A percentile compares a stretch with the other conserved stretches of the same genome.
phyloP scores from a whole-genome alignment of 2,113 vertebrate species.

The Haemorhous mexicanus region DNA sequence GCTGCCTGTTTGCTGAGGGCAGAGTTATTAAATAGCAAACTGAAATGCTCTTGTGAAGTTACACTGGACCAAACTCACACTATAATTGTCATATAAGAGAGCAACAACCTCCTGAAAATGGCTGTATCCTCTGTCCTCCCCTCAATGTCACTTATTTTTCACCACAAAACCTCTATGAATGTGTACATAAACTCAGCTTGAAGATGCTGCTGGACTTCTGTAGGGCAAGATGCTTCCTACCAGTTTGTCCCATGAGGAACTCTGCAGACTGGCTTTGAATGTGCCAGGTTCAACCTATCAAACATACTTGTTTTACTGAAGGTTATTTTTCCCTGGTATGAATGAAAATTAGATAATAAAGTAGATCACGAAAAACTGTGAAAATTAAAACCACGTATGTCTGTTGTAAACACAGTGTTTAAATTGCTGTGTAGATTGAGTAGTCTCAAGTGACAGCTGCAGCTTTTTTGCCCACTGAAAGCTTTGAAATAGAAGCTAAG shows the following conservation, averaged over 20 bases:
- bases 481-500: constrained; percentile 35
- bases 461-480: not conserved
- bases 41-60: not conserved
- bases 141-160: not conserved
- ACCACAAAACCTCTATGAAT: not conserved
- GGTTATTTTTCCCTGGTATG: not conserved
- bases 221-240: not conserved
- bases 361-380: not conserved
- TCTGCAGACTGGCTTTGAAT: not conserved
- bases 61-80: not conserved
- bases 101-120: not conserved
- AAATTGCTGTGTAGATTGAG: not conserved
- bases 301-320: not conserved
- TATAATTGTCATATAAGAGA: not conserved
- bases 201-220: not conserved
- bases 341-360: not conserved
- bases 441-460: constrained; percentile 18
- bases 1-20: not conserved
- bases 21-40: not conserved
- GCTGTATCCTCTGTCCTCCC: not conserved
- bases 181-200: not conserved
- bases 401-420: constrained; percentile 1
- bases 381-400: not conserved
- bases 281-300: not conserved
- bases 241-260: not conserved